Conservation (phyloP, 2,888 invertebrate genomes). For the Taphrorychus bicolor region DNA sequence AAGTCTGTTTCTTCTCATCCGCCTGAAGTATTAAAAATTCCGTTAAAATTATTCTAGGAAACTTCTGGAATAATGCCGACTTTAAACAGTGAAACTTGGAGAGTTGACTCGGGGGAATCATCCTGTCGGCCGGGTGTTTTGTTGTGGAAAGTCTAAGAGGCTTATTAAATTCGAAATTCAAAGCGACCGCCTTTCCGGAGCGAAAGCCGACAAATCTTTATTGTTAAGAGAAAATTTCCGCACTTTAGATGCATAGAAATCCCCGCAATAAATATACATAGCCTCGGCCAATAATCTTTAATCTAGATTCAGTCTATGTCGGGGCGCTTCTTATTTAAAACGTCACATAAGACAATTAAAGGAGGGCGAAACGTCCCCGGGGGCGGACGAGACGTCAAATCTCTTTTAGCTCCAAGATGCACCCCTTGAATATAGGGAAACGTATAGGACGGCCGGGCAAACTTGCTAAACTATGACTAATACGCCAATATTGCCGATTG, state of each 20-base stretch:
- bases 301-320: neutral
- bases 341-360: neutral
- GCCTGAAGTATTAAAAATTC: too few relatives aligned
- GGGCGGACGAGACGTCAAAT: slow-evolving; percentile 16
- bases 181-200: neutral
- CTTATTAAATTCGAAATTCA: slow-evolving; percentile 15
- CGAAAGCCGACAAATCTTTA: slow-evolving; percentile 1
- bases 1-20: too few relatives aligned
- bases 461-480: slow-evolving; percentile 41
- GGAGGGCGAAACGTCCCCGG: slow-evolving; percentile 8
- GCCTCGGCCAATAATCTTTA: too few relatives aligned
- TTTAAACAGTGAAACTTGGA: too few relatives aligned
- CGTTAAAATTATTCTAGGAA: too few relatives aligned
- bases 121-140: slow-evolving; percentile 9
- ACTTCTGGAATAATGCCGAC: too few relatives aligned
- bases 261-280: neutral
- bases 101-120: too few relatives aligned
- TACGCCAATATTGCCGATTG: slow-evolving; percentile 38
- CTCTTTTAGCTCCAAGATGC: too few relatives aligned
- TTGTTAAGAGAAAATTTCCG: neutral
- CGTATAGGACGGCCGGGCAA: slow-evolving; percentile 29
- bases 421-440: too few relatives aligned
- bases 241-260: too few relatives aligned
- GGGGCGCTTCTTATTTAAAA: neutral
- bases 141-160: slow-evolving; percentile 11